Conservation (phyloP, 2,113 vertebrate species). For the Entomyzon cyanotis region DNA sequence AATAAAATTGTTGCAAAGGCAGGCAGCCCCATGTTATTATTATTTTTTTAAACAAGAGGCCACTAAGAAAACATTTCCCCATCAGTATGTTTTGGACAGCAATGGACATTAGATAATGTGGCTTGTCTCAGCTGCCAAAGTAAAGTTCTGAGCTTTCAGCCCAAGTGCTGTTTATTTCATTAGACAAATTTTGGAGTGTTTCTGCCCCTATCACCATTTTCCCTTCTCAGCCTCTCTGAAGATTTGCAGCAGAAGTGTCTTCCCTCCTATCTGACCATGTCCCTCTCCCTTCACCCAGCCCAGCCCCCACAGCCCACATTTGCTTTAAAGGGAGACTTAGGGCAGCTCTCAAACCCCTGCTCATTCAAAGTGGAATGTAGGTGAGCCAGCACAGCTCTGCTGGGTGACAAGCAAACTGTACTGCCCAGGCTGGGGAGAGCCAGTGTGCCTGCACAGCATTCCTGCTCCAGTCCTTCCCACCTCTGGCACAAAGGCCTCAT, state of each 20-base stretch:
- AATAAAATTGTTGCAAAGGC: neutral
- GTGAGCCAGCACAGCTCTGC: neutral
- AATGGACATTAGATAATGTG: slow-evolving; percentile 60
- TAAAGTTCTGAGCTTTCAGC: slow-evolving; percentile 54
- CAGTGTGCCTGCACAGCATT: neutral
- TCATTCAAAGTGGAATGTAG: rapidly evolving
- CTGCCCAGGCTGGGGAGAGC: neutral
- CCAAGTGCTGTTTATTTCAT: slow-evolving; percentile 32
- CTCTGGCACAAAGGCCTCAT: neutral
- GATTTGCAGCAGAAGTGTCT: neutral
- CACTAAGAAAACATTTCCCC: slow-evolving; percentile 53
- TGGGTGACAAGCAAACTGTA: neutral
- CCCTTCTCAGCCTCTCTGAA: neutral
- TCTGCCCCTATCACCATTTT: neutral
- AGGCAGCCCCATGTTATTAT: slow-evolving; percentile 14
- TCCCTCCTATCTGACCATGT: neutral
- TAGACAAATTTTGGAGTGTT: neutral
- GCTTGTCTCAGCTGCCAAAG: slow-evolving; percentile 60
- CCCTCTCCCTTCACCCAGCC: neutral
- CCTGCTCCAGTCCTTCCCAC: neutral
- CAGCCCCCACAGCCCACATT: neutral
- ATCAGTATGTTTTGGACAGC: slow-evolving; percentile 58
- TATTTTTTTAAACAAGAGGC: slow-evolving; percentile 50
- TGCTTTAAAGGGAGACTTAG: neutral
- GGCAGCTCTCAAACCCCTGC: neutral